Percentiles rank a stretch among this genome's conserved stretches.
Conservation (phyloP, 2,797 vertebrate genomes). For the Anguilla megastoma region DNA sequence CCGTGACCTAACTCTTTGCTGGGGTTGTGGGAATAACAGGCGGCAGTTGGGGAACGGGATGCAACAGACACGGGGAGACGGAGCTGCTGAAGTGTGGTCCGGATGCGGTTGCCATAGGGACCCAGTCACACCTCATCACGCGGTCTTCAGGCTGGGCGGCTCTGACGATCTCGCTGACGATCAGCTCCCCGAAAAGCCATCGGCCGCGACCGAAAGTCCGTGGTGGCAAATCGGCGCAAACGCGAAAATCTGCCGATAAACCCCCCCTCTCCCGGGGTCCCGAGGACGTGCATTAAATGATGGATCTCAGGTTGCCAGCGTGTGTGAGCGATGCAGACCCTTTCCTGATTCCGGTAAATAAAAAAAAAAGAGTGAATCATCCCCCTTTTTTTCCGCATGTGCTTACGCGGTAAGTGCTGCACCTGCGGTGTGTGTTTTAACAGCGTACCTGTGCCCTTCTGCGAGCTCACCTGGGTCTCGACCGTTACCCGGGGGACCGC, state of each 20-base stretch:
- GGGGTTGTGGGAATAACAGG: neutral
- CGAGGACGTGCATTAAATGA: neutral
- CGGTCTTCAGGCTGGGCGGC: neutral
- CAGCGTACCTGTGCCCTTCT: conserved; percentile 63
- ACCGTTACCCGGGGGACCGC: conserved; percentile 36
- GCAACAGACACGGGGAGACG: neutral
- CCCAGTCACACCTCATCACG: neutral
- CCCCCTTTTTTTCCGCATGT: conserved; percentile 51
- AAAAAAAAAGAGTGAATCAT: conserved; percentile 50
- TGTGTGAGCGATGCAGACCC: neutral
- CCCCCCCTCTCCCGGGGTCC: conserved; percentile 15
- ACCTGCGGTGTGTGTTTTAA: conserved; percentile 58
- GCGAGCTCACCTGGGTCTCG: conserved; percentile 48
- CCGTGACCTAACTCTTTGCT: neutral
- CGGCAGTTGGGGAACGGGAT: neutral
- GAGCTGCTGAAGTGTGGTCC: neutral
- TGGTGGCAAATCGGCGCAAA: conserved; percentile 43
- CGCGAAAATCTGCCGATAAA: conserved; percentile 44
- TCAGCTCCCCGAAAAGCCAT: conserved; percentile 26
- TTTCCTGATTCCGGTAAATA: conserved; percentile 48
- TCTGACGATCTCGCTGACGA: neutral
- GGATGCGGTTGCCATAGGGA: neutral
- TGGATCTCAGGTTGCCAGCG: neutral
- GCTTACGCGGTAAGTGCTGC: conserved; percentile 65
- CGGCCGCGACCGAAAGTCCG: conserved; percentile 30